Evolutionary conservation across 2,888 invertebrate genomes (phyloP), one percentile per base, ranked within the genome.

Genomic region (Lymantria dispar): DNA sequence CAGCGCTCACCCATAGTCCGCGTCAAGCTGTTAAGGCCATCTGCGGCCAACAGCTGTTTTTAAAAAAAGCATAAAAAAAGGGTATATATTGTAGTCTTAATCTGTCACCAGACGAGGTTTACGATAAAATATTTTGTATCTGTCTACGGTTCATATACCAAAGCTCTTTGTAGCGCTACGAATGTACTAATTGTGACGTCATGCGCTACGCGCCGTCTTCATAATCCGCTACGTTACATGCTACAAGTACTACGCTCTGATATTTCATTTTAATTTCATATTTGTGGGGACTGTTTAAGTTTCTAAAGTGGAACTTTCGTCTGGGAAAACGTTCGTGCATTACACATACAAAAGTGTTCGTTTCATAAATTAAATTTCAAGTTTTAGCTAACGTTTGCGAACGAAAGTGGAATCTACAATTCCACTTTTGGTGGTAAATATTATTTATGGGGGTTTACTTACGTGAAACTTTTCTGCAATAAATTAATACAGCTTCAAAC

Each of bases 211-310:
- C 13, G 37, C 31, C 36, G 7, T 36, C n/a, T 43, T 43, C 8
- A 33, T 31, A 13, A 33, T 33, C 5, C 37, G 30, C 30, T 41
- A 40, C 30, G 36, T 36, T 14, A 15, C 30, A 36, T 22, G 40
- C 47, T 45, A 22, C 40, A 37, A 11, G 2, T 11, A 33, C 8
- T 33, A 33, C 8, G 8, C n/a, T 30, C 33, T 7, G 9, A 8
- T 33, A 33, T 33, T 33, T 33, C 8, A 33, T 33, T 33, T 29
- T 36, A 47, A 51, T 41, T 51, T 44, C 44, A 51, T 47, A 44
- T 51, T 51, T 44, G 44, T 37, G 8, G 45, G 41, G 45, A 48
- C 43, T 45, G 40, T 51, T 47, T 52, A 52, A 48, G 47, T 45
- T 48, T 30, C 44, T 29, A 40, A 38, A n/a, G 8, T 38, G 38